Percentiles rank a stretch among this genome's conserved stretches.
These are phyloP conservation scores for Eulemur albifrons DNA, from an alignment of 2,797 vertebrate genomes.

Conservation along the genomic window DNA sequence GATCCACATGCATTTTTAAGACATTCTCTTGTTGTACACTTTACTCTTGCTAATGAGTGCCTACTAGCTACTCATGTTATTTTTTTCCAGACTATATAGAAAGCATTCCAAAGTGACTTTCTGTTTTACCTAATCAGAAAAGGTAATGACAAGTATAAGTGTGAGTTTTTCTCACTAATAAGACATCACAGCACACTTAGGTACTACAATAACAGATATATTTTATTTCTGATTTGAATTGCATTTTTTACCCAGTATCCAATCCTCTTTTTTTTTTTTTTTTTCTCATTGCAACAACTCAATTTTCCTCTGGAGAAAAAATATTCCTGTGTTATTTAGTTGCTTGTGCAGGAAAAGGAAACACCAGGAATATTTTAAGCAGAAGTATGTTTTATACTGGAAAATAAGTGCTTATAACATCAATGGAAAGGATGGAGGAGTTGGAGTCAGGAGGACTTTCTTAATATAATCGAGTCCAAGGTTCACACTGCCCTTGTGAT, in stretches of 20 bases:
- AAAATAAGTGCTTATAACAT: background rate
- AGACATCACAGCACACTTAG: background rate
- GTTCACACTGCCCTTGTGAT: background rate
- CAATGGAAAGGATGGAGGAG: background rate
- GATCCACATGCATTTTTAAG: background rate
- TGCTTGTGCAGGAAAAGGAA: background rate
- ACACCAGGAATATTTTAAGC: background rate
- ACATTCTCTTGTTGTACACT: background rate
- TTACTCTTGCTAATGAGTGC: background rate
- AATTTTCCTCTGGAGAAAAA: background rate
- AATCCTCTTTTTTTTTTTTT: background rate
- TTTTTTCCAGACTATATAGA: background rate
- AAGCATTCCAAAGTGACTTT: background rate
- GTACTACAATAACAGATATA: background rate
- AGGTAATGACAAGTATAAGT: background rate
- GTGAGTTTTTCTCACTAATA: background rate
- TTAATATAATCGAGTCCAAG: background rate
- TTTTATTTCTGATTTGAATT: background rate
- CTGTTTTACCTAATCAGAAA: background rate
- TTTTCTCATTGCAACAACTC: background rate
- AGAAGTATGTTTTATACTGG: background rate
- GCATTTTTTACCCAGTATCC: background rate
- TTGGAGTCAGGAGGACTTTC: background rate
- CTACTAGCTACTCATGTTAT: background rate
- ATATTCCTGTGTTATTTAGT: background rate